Evolutionary conservation across 2,797 vertebrate genomes (phyloP).

Genomic region (Sternotherus odoratus): DNA sequence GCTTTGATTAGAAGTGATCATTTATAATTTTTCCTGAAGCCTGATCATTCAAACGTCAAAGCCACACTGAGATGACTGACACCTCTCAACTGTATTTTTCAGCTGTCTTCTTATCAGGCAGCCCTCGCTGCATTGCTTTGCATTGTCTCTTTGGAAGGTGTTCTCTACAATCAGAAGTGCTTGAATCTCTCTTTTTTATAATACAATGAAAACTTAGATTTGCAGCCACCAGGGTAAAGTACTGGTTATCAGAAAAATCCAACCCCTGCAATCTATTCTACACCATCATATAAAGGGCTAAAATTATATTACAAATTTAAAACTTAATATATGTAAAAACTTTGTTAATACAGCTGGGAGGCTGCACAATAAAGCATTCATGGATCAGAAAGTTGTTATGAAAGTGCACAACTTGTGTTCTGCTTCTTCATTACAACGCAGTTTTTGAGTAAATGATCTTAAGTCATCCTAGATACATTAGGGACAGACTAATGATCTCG

Average conservation of each 20-base stretch:
- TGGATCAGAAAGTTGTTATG: rapidly evolving
- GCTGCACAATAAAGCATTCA: not conserved
- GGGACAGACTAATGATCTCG: not conserved
- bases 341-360: not conserved
- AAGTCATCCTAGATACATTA: not conserved
- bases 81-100: not conserved
- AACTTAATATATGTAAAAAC: not conserved
- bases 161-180: not conserved
- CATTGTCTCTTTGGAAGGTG: not conserved
- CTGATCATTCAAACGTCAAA: too few species aligned
- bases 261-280: not conserved
- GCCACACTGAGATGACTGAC: not conserved
- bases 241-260: not conserved
- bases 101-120: not conserved
- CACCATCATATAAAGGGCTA: not conserved
- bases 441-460: not conserved
- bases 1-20: not conserved
- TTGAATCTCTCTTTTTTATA: not conserved
- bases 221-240: not conserved
- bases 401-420: not conserved
- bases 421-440: not conserved
- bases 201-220: not conserved
- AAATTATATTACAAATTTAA: not conserved
- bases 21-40: not conserved
- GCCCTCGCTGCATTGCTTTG: not conserved